Evolutionary conservation across 2,113 vertebrate species (phyloP).

Genomic region (Aspiorhynchus laticeps): DNA sequence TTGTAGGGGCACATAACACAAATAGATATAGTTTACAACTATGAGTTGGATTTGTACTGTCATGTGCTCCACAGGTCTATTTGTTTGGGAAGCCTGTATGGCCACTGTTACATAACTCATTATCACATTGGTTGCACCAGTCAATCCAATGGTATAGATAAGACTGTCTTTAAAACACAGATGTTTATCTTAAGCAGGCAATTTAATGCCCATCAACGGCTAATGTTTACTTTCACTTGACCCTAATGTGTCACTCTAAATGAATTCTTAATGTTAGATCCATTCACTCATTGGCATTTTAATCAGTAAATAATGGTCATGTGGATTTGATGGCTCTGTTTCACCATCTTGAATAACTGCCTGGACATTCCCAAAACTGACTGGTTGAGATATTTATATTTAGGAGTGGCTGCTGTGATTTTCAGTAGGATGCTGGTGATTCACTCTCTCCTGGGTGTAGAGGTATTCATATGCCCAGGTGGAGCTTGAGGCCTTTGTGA

Average conservation of each 20-base stretch:
- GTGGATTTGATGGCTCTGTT: neutral
- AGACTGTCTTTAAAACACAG: neutral
- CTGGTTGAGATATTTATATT: constrained; percentile 3
- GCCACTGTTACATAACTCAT: neutral
- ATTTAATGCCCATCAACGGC: neutral
- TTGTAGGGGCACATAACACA: neutral
- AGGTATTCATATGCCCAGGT: neutral
- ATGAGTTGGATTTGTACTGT: neutral
- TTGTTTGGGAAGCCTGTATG: neutral
- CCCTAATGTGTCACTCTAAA: neutral
- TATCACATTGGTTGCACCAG: neutral
- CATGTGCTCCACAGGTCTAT: neutral
- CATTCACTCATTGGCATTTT: neutral
- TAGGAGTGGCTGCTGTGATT: neutral
- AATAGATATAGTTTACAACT: constrained; percentile 14
- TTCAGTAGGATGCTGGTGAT: neutral
- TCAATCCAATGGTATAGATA: neutral
- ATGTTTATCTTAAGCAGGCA: constrained; percentile 10
- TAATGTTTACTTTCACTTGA: neutral
- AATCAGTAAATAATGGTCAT: neutral
- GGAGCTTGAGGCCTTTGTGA: neutral
- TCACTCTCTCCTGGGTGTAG: neutral
- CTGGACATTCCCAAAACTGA: neutral
- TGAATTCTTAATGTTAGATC: neutral
- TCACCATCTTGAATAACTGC: neutral